phyloP scores from a whole-genome alignment of 2,888 invertebrate genomes.

The Cerastis leucographa region DNA sequence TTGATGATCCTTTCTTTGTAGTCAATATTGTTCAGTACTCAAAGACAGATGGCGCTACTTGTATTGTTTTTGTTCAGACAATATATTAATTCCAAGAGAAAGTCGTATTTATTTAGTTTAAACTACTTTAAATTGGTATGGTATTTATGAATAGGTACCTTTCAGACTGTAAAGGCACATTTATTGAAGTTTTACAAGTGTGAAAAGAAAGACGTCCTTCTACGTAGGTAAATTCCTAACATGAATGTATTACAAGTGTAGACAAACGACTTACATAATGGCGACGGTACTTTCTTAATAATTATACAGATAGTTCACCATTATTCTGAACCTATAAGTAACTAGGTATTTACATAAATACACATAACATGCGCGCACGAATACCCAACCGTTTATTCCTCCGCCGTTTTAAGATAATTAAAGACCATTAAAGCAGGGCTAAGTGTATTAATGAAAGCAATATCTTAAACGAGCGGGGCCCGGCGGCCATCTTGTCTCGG shows the following conservation, averaged over 20 bases:
- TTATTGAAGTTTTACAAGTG: neutral
- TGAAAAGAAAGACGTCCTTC: neutral
- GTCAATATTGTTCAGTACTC: constrained; percentile 30
- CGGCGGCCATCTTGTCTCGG: constrained; percentile 83
- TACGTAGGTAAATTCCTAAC: neutral
- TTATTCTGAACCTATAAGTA: neutral
- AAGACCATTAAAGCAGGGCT: constrained; percentile 65
- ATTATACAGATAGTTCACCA: neutral
- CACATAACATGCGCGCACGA: neutral
- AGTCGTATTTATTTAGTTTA: neutral
- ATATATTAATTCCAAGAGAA: neutral
- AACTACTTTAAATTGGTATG: neutral
- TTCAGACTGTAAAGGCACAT: neutral
- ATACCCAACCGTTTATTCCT: constrained; percentile 14
- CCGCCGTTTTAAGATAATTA: constrained; percentile 68
- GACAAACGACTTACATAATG: neutral
- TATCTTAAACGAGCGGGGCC: constrained; percentile 71
- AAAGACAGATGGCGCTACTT: constrained; percentile 73
- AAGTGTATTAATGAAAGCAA: constrained; percentile 74
- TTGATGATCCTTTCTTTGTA: constrained; percentile 17
- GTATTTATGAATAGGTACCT: neutral
- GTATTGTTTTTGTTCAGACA: constrained; percentile 13
- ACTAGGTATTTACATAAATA: neutral
- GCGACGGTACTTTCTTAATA: neutral
- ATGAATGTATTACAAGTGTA: neutral